Conservation (phyloP, 2,797 vertebrate species). For the Peromyscus attwateri region DNA sequence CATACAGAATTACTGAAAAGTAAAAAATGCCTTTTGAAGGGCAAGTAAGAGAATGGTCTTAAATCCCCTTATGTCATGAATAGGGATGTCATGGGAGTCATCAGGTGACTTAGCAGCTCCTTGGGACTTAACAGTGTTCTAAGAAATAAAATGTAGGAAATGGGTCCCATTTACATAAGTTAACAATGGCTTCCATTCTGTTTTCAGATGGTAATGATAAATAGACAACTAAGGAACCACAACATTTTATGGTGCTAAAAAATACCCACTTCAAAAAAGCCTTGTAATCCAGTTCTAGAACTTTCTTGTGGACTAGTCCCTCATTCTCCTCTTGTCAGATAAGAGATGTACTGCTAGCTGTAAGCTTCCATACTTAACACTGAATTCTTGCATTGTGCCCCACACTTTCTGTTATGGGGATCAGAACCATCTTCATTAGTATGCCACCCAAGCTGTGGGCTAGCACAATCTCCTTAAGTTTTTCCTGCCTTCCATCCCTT, state of each 20-base stretch:
- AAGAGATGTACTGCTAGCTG: background rate
- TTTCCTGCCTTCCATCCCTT: background rate
- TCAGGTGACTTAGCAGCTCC: background rate
- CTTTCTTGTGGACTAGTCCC: background rate
- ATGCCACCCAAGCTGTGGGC: background rate
- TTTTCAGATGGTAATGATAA: background rate
- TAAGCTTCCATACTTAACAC: background rate
- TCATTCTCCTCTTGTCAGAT: background rate
- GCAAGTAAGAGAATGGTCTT: background rate
- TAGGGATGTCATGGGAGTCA: background rate
- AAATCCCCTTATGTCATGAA: background rate
- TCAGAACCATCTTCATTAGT: background rate
- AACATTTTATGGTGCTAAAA: constrained; percentile 9
- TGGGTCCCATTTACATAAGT: background rate
- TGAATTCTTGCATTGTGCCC: background rate
- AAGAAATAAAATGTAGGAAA: constrained; percentile 8
- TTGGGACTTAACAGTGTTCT: background rate
- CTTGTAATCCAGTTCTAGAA: constrained; percentile 12
- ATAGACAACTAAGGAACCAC: background rate
- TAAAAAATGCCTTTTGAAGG: background rate
- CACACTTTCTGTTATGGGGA: background rate
- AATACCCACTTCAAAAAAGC: background rate
- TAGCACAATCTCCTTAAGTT: background rate
- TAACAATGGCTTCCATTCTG: background rate
- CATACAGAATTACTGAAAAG: background rate